phyloP scores from a whole-genome alignment of 2,888 invertebrate genomes.

The Branchinecta sandiegonensis region DNA sequence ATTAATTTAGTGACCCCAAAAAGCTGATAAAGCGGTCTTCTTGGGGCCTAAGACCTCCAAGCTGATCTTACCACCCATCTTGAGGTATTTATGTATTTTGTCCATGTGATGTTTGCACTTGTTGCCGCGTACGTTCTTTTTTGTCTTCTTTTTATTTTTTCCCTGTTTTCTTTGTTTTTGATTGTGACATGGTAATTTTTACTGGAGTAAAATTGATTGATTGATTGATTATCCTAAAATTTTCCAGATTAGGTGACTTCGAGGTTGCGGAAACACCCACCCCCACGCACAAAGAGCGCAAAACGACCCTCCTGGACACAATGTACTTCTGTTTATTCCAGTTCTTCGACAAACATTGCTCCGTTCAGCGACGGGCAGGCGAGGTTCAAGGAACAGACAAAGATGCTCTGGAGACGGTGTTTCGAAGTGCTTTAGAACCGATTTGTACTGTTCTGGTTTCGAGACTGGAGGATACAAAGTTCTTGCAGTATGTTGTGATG shows the following conservation, averaged over 20 bases:
- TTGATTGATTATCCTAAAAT: too few relatives aligned
- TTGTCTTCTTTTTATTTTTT: not conserved
- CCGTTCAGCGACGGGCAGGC: not conserved
- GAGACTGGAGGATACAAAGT: not conserved
- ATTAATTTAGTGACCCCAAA: too few relatives aligned
- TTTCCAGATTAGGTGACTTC: not conserved
- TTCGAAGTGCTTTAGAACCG: not conserved
- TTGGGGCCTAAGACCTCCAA: too few relatives aligned
- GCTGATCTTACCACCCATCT: too few relatives aligned
- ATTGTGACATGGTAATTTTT: too few relatives aligned
- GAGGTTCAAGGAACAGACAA: not conserved
- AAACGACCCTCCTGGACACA: not conserved
- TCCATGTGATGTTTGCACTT: too few relatives aligned
- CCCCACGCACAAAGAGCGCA: not conserved
- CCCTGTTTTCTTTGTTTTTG: too few relatives aligned
- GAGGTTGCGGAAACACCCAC: slow-evolving; percentile 12
- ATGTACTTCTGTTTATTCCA: not conserved
- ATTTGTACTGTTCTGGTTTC: not conserved
- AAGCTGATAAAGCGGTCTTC: too few relatives aligned
- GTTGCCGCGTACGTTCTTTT: too few relatives aligned
- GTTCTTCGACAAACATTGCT: not conserved
- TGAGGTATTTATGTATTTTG: too few relatives aligned
- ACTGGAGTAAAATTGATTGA: too few relatives aligned
- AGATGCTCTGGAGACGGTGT: not conserved
- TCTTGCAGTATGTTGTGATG: slow-evolving; percentile 7